Conservation (phyloP, 2,888 invertebrate species). For the Papilio protenor region DNA sequence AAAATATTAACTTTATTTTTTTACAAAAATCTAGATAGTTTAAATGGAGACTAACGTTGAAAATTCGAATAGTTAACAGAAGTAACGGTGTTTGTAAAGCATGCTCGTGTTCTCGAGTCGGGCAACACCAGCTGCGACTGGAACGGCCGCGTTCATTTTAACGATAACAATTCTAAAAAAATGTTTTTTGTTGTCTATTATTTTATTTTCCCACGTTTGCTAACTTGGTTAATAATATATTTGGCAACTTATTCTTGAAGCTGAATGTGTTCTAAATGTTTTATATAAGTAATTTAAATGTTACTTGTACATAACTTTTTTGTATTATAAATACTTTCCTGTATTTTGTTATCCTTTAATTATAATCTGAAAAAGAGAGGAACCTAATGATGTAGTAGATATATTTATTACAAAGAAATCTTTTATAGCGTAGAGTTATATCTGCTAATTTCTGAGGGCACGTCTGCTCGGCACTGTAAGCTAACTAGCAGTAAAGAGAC, state of each 20-base stretch:
- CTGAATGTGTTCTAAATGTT: slow-evolving; percentile 3
- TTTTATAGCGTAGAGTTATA: background rate
- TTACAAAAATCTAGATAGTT: background rate
- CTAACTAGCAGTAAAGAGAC: background rate
- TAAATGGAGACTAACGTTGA: slow-evolving; percentile 27
- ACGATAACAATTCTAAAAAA: background rate
- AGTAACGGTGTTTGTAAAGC: slow-evolving; percentile 25
- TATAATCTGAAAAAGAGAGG: background rate
- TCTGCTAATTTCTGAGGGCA: background rate
- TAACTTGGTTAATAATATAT: background rate
- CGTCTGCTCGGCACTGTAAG: background rate
- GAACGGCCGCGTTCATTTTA: slow-evolving; percentile 5
- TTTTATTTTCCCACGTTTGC: background rate
- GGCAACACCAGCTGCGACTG: background rate
- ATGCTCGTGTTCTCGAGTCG: slow-evolving; percentile 19
- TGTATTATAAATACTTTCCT: background rate
- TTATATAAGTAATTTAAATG: background rate
- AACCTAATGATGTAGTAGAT: background rate
- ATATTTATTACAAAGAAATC: too few relatives aligned
- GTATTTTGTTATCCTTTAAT: background rate
- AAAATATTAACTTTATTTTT: slow-evolving; percentile 10
- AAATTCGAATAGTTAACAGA: slow-evolving; percentile 13
- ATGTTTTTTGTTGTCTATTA: background rate
- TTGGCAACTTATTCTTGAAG: background rate
- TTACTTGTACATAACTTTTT: background rate